Percentiles rank a stretch among this genome's conserved stretches.
Evolutionary conservation across 2,797 vertebrate species (phyloP).

Genomic region (Denticeps clupeoides): DNA sequence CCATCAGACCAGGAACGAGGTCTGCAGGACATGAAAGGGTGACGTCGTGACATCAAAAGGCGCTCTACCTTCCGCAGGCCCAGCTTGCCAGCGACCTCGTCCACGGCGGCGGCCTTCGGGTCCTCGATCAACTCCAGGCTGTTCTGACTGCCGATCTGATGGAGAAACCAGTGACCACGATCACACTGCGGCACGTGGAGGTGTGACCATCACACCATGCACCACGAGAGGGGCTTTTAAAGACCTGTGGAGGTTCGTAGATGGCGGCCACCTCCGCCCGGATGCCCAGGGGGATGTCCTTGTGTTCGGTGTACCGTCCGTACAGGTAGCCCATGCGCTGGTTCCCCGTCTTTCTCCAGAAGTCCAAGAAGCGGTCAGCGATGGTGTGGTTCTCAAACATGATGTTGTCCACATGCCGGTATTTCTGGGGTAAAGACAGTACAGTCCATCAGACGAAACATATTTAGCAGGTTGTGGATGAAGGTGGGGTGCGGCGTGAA

Average conservation of each 20-base stretch:
- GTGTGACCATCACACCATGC: too few relatives aligned
- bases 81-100: conserved; percentile 89
- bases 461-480: too few relatives aligned
- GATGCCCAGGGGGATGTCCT: conserved; percentile 91
- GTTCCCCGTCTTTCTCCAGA: conserved; percentile 95
- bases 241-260: conserved; percentile 95
- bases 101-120: conserved; percentile 84
- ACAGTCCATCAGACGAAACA: not conserved
- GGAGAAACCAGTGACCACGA: not conserved
- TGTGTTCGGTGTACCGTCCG: conserved; percentile 91
- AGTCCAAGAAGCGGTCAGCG: conserved; percentile 95
- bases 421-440: conserved; percentile 71
- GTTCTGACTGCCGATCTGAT: conserved; percentile 86
- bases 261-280: conserved; percentile 92
- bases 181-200: not conserved
- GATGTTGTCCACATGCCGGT: conserved; percentile 97
- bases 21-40: not conserved
- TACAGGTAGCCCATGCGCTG: conserved; percentile 91
- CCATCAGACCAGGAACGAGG: not conserved
- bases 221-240: not conserved
- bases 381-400: conserved; percentile 99
- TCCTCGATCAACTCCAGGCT: conserved; percentile 91
- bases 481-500: too few relatives aligned
- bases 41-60: not conserved
- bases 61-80: conserved; percentile 78